A percentile compares a stretch with the other conserved stretches of the same genome.
phyloP scores from a whole-genome alignment of 35 echinoderm and acorn worm species.

The Heliocidaris tuberculata region DNA sequence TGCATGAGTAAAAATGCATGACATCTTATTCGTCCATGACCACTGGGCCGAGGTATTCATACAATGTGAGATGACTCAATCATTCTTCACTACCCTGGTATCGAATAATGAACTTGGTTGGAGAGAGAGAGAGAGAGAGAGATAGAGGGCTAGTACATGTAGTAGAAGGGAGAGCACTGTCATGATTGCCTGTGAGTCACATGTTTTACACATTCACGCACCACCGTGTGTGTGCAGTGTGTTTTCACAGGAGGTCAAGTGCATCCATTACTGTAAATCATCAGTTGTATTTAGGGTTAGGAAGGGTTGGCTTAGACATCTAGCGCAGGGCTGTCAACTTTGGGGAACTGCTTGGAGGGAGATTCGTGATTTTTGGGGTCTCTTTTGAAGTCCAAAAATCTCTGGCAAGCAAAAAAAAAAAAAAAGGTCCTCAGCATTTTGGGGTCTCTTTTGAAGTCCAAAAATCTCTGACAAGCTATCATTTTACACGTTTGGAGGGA shows the following conservation, averaged over 20 bases:
- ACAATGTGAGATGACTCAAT: background rate
- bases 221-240: too few species aligned
- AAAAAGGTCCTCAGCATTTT: too few species aligned
- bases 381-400: too few species aligned
- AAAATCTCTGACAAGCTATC: too few species aligned
- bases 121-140: background rate
- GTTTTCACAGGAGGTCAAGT: too few species aligned
- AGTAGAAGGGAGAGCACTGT: background rate
- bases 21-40: background rate
- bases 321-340: too few species aligned
- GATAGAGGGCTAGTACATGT: background rate
- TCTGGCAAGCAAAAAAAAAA: too few species aligned
- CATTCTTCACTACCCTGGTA: background rate
- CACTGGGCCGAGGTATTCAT: background rate
- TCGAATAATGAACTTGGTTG: background rate
- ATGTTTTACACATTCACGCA: background rate
- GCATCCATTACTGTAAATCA: background rate
- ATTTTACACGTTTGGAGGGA: too few species aligned
- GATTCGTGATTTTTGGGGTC: too few species aligned
- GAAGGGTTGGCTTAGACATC: background rate
- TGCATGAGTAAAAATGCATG: background rate
- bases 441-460: too few species aligned
- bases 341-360: too few species aligned
- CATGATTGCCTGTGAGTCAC: background rate
- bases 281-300: background rate